Base-by-base conservation (phyloP, 1,140 invertebrate species). In the Melanaphis sacchari region DNA sequence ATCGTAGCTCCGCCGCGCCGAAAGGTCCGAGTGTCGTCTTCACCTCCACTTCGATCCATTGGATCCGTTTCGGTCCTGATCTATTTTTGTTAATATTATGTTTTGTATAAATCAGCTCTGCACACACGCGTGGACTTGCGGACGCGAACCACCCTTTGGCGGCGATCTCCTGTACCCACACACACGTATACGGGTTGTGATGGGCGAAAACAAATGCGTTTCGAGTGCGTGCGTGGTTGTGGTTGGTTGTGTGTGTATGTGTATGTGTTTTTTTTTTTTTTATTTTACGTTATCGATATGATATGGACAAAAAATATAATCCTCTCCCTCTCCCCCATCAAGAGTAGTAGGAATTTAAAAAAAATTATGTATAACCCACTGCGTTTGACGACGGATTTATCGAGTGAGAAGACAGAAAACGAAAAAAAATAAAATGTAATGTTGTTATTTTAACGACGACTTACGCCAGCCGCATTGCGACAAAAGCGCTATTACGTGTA, bases 51-150 rank as follows among this genome's bases (percentile, higher is more conserved):
- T n/a, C 31, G 59, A 66, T n/a, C 31, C 59, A 26, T 5, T 15
- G 26, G 59, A 66, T 9, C 52, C 52, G 52, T 18, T 2, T 76
- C n/a, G n/a, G 36, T 24, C 22, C 76, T 21, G 36, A 82, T 24
- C n/a, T 82, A 82, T n/a, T 76, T 76, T 76, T 76, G 31, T 76
- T 76, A 76, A 76, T 76, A 76, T 76, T 76, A 76, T 76, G 59
- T 76, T 76, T 76, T 76, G 59, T 76, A n/a, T 36, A n/a, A 76
- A 24, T 59, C 54, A 52, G 52, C 24, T 52, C 3, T 52, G 52
- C 52, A 24, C 52, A 52, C 22, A 52, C 52, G 22, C 54, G 31
- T 15, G 15, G 31, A 0, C 31, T 31, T 2, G 59, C 59, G 4
- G 31, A n/a, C 59, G 31, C 9, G 31, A 3, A 66, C 59, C 31